Percentiles rank a stretch among this genome's conserved stretches.
Conservation (phyloP, 2,113 vertebrate species). For the Anarhynchus alexandrinus region DNA sequence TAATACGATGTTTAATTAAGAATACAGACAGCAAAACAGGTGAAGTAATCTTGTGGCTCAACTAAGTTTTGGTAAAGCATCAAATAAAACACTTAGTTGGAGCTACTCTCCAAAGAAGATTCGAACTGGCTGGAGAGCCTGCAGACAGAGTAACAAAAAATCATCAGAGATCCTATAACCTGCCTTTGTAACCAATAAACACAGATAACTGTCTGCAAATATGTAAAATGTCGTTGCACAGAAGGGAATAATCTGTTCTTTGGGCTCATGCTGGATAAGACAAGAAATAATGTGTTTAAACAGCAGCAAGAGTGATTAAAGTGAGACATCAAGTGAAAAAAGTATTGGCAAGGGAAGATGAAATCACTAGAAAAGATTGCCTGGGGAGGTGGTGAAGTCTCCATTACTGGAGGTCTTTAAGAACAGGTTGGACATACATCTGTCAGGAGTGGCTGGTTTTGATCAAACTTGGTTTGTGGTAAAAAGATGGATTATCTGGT, state of each 20-base stretch:
- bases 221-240: background rate
- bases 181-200: background rate
- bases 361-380: background rate
- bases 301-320: background rate
- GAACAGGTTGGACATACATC: background rate
- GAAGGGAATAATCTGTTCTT: constrained; percentile 9
- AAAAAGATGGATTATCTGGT: background rate
- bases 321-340: background rate
- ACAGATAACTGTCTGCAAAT: background rate
- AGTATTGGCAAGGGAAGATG: background rate
- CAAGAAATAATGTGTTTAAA: background rate
- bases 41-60: background rate
- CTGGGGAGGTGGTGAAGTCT: background rate
- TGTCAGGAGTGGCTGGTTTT: background rate
- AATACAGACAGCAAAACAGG: background rate
- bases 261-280: background rate
- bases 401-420: background rate
- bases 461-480: background rate
- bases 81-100: background rate
- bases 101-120: background rate
- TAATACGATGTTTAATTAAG: background rate
- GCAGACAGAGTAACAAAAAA: background rate
- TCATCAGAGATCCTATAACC: background rate
- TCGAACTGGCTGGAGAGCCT: background rate
- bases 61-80: background rate